A percentile compares a stretch with the other conserved stretches of the same genome.
Conservation (phyloP, 1,140 invertebrate genomes). For the Chelonus insularis region DNA sequence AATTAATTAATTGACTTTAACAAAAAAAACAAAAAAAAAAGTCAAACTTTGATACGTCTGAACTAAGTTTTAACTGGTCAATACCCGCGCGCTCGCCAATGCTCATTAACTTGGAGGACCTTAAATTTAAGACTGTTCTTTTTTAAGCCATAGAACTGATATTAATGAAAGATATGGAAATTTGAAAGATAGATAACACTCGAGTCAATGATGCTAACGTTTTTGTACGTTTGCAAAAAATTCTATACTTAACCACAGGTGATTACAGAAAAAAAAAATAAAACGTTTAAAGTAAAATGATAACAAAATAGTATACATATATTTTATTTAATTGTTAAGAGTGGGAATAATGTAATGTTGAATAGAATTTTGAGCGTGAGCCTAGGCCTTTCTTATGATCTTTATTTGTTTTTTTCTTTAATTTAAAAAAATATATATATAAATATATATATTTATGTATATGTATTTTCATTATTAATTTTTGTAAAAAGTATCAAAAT, state of each 20-base stretch:
- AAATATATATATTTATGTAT: constrained; percentile 7
- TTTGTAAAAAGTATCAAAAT: not conserved
- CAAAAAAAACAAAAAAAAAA: too few relatives aligned
- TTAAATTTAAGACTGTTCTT: constrained; percentile 48
- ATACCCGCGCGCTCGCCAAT: constrained; percentile 27
- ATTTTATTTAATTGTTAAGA: too few relatives aligned
- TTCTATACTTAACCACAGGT: constrained; percentile 4
- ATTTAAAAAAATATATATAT: not conserved
- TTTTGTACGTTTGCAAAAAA: constrained; percentile 1
- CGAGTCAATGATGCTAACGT: constrained; percentile 9
- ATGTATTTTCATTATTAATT: not conserved
- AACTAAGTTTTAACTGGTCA: constrained; percentile 20
- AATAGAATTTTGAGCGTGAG: too few relatives aligned
- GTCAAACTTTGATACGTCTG: constrained; percentile 10
- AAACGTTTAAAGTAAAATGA: too few relatives aligned
- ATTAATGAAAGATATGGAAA: constrained; percentile 34
- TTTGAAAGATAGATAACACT: not conserved
- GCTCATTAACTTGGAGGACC: constrained; percentile 30
- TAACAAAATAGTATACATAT: too few relatives aligned
- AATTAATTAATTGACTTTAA: too few relatives aligned
- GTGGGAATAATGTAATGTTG: too few relatives aligned
- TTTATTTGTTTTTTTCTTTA: too few relatives aligned
- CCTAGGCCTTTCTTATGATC: too few relatives aligned
- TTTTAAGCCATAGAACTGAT: constrained; percentile 51
- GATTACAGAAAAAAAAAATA: not conserved